phyloP scores from a whole-genome alignment of 2,113 vertebrate genomes.

The Trochalopteron elliotii region DNA sequence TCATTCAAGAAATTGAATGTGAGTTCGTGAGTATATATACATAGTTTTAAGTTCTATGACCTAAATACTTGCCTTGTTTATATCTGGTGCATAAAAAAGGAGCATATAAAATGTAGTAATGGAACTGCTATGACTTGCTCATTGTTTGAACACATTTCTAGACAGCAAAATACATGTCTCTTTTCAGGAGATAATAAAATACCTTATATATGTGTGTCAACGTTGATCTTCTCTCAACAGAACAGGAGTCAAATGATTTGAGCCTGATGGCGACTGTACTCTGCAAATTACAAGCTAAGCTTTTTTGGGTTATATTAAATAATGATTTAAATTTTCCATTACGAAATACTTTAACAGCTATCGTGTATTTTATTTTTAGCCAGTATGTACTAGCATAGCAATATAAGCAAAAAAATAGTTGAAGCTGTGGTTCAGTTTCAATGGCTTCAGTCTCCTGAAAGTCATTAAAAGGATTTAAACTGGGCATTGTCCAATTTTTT shows the following conservation, averaged over 20 bases:
- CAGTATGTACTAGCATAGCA: neutral
- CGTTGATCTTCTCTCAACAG: neutral
- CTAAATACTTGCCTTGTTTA: neutral
- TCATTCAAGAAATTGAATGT: neutral
- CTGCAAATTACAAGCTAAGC: neutral
- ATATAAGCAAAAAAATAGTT: neutral
- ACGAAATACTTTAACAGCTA: neutral
- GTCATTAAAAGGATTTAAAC: neutral
- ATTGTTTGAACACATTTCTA: neutral
- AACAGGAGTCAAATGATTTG: neutral
- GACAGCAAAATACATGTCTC: neutral
- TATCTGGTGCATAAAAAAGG: neutral
- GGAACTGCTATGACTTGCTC: neutral
- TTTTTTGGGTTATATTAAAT: neutral
- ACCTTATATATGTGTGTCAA: neutral
- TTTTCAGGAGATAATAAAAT: neutral
- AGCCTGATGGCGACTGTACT: neutral
- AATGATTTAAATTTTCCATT: neutral
- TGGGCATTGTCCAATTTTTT: neutral
- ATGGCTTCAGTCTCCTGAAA: neutral
- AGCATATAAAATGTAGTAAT: neutral
- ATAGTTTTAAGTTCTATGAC: neutral
- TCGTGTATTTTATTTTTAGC: neutral
- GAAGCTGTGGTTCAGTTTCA: neutral
- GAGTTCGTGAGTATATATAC: neutral